Base-by-base conservation (phyloP, 2,113 vertebrate species). In the Kryptolebias marmoratus region DNA sequence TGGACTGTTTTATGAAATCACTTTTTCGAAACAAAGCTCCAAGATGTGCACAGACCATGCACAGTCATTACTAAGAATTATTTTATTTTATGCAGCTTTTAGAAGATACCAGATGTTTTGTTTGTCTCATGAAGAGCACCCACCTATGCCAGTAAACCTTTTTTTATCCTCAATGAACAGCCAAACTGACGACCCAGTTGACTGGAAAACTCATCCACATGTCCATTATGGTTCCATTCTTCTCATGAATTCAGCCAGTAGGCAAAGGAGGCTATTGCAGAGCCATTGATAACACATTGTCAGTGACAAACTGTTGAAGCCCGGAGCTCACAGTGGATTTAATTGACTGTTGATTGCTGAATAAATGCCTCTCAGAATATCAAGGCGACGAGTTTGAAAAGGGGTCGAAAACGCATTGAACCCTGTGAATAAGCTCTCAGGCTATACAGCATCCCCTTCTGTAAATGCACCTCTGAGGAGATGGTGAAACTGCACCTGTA, bases 161-260 rank as follows among this genome's bases (percentile, higher is more conserved):
- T 30, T 49, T 52, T 18, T 67, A 50, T 65, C 64, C 67, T 73
- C 45, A 82, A n/a, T 57, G 18, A 28, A 72, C 59, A 49, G 11
- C 28, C 62, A 31, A 18, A 73, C 75, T 45, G 71, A 64, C 11
- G 0, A 61, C 57, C 71, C 49, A 58, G 55, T 68, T 66, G 55
- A 68, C 44, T 28, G 49, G 80, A 39, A 58, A 72, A 72, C 54
- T 55, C 27, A 11, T 63, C 30, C 49, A 12, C 44, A 9, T 71
- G 66, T 85, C 79, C 79, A 88, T 84, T 78, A 84, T n/a, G 53
- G 54, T 49, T 53, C 68, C 78, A 55, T 81, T 82, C 53, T 57
- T 59, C 32, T 49, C 30, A 47, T 66, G 69, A 69, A 75, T 78
- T 81, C 55, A 75, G 45, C 62, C 68, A 72, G 49, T 63, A 53